Evolutionary conservation across 2,797 vertebrate genomes (phyloP).

Genomic region (Hypotaenidia okinawae): DNA sequence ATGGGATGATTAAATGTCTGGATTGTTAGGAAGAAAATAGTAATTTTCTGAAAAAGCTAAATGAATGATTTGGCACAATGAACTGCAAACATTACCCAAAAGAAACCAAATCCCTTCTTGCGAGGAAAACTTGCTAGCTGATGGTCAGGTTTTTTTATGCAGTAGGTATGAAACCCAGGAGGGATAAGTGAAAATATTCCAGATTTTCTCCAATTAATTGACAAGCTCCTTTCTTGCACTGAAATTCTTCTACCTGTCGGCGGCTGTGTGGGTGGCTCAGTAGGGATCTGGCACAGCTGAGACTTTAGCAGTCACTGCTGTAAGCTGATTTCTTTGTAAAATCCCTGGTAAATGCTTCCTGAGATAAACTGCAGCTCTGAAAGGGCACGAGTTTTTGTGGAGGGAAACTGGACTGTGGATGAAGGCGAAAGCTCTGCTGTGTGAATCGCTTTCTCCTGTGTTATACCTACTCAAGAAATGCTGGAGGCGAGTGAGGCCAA

Average conservation of each 20-base stretch:
- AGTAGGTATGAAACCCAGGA: constrained; percentile 3
- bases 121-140: neutral
- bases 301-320: neutral
- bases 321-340: neutral
- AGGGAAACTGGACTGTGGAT: neutral
- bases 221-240: neutral
- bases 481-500: neutral
- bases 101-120: neutral
- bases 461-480: neutral
- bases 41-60: constrained; percentile 56
- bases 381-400: neutral
- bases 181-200: neutral
- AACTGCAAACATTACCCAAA: constrained; percentile 4
- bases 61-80: constrained; percentile 49
- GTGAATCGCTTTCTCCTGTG: neutral
- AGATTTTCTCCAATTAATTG: neutral
- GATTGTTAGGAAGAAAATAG: constrained; percentile 46
- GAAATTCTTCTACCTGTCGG: constrained; percentile 16
- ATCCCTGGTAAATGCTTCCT: neutral
- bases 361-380: neutral
- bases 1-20: constrained; percentile 44
- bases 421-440: neutral
- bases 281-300: neutral
- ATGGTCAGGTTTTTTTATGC: neutral
- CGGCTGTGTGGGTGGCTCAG: neutral